phyloP scores from a whole-genome alignment of 2,888 invertebrate species.

The Schrankia costaestrigalis region DNA sequence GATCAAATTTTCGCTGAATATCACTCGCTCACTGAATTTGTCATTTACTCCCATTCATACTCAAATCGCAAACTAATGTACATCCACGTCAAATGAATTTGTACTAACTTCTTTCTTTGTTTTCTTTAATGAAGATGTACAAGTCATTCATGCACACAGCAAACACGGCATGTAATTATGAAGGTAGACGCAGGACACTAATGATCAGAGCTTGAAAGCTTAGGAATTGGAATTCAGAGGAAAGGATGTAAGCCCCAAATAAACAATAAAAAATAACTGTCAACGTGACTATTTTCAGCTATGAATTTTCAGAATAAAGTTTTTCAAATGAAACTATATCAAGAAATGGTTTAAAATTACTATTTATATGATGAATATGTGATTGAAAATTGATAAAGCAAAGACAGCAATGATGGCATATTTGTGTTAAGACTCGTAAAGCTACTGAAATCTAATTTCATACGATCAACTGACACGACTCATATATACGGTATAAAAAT shows the following conservation, averaged over 20 bases:
- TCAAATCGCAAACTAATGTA: slow-evolving; percentile 62
- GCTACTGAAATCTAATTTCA: too few species aligned
- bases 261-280: slow-evolving; percentile 60
- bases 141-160: slow-evolving; percentile 27
- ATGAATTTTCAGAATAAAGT: not conserved
- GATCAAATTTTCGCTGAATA: slow-evolving; percentile 70
- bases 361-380: too few species aligned
- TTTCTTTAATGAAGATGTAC: too few species aligned
- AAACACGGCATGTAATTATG: slow-evolving; percentile 43
- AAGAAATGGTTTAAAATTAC: slow-evolving; percentile 32
- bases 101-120: too few species aligned
- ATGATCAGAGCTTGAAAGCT: slow-evolving; percentile 42
- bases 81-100: slow-evolving; percentile 73
- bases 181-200: slow-evolving; percentile 55
- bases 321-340: too few species aligned
- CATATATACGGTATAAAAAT: slow-evolving; percentile 34
- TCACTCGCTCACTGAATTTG: slow-evolving; percentile 67
- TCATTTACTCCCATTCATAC: slow-evolving; percentile 45
- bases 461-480: slow-evolving; percentile 43
- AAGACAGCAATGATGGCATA: too few species aligned
- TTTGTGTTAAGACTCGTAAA: too few species aligned
- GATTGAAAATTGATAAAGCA: too few species aligned
- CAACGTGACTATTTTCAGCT: slow-evolving; percentile 74
- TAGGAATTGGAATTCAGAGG: slow-evolving; percentile 34
- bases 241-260: slow-evolving; percentile 62